These are phyloP conservation scores for Mus pahari DNA, from an alignment of 2,113 vertebrate genomes.

Conservation along the genomic window DNA sequence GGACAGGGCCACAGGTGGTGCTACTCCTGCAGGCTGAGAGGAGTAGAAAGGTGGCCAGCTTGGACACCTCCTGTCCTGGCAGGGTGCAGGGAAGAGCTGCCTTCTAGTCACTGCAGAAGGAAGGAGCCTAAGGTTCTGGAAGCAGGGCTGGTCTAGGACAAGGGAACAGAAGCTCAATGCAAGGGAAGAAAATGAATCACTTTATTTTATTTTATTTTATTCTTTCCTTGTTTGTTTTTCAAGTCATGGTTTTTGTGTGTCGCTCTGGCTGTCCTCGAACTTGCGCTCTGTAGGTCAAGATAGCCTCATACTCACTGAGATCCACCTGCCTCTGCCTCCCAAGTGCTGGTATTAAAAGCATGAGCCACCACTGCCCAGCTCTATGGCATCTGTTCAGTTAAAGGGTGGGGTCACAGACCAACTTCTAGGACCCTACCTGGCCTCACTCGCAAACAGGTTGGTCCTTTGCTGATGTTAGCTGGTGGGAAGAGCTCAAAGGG, in stretches of 20 bases:
- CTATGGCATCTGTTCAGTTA: neutral
- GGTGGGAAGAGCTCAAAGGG: neutral
- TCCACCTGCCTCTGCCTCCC: neutral
- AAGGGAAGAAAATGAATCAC: neutral
- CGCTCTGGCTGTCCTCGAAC: neutral
- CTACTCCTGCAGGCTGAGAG: neutral
- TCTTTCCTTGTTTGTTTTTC: neutral
- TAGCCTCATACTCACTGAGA: neutral
- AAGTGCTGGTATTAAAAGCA: neutral
- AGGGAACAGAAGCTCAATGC: neutral
- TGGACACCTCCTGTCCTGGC: no score
- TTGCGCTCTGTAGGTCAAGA: neutral
- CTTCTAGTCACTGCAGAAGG: neutral
- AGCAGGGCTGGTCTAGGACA: neutral
- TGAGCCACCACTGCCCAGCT: neutral
- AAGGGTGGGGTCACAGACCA: neutral
- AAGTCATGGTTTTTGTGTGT: neutral
- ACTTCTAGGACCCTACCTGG: neutral
- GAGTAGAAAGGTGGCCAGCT: neutral
- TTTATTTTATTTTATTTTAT: neutral
- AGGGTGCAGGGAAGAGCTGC: neutral
- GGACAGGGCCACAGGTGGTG: neutral
- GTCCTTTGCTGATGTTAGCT: neutral
- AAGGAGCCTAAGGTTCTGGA: neutral
- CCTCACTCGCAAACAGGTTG: neutral